Evolutionary conservation across 2,113 vertebrate genomes (phyloP).

Genomic region (Macroglossus sobrinus): DNA sequence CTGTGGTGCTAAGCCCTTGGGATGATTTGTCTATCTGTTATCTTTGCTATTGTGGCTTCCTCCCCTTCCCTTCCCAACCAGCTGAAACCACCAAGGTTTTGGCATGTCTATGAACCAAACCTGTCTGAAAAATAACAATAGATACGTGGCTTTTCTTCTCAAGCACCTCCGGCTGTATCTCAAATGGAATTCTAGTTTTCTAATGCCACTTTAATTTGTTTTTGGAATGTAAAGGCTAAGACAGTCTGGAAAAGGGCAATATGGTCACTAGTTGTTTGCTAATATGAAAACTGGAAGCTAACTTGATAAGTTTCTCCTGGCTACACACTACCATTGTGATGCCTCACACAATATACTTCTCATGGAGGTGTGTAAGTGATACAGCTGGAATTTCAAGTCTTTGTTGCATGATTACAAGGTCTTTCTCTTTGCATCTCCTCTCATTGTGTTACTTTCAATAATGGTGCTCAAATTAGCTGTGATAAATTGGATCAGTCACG

Average conservation of each 20-base stretch:
- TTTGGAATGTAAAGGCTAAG: neutral
- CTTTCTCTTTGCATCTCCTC: neutral
- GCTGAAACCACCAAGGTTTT: no score
- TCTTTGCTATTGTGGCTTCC: neutral
- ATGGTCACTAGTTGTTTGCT: neutral
- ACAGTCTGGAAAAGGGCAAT: rapidly evolving
- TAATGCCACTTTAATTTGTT: neutral
- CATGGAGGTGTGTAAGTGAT: neutral
- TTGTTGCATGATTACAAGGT: neutral
- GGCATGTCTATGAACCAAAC: neutral
- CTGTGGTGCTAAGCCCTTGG: neutral
- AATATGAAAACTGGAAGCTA: neutral
- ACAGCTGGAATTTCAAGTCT: neutral
- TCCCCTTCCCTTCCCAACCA: neutral
- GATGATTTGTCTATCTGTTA: neutral
- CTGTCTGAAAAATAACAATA: neutral
- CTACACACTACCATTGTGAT: neutral
- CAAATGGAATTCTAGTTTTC: neutral
- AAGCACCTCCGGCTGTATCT: neutral
- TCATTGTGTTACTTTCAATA: neutral
- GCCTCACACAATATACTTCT: rapidly evolving
- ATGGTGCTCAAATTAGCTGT: neutral
- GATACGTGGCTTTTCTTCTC: neutral
- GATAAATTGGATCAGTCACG: neutral
- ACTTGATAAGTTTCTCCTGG: neutral